Conservation (phyloP, 1,140 invertebrate genomes). For the Odontomachus brunneus region DNA sequence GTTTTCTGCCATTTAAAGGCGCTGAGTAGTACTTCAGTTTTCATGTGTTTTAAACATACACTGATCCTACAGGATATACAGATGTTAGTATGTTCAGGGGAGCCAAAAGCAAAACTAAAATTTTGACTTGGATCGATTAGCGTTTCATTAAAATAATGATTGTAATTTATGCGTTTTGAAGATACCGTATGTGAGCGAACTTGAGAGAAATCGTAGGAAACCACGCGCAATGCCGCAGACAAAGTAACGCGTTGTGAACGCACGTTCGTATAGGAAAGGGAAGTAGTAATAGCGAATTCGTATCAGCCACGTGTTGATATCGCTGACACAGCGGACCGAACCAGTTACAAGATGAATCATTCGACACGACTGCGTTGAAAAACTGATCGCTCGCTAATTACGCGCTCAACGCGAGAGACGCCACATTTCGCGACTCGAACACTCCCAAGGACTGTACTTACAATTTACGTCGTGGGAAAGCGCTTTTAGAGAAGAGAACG, state of each 20-base stretch:
- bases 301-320: constrained; percentile 52
- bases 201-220: neutral
- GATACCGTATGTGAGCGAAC: too few relatives aligned
- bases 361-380: constrained; percentile 26
- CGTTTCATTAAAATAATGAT: neutral
- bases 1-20: too few relatives aligned
- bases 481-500: neutral
- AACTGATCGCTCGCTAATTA: constrained; percentile 24
- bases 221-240: too few relatives aligned
- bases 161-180: neutral
- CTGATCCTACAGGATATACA: too few relatives aligned
- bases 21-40: too few relatives aligned
- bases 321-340: constrained; percentile 20
- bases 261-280: neutral
- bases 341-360: constrained; percentile 54
- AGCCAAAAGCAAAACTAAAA: too few relatives aligned
- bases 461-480: neutral
- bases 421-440: neutral
- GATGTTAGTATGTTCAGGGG: too few relatives aligned
- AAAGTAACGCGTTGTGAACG: neutral
- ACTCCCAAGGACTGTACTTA: neutral
- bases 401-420: neutral
- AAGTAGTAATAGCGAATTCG: neutral
- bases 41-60: too few relatives aligned
- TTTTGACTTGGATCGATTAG: too few relatives aligned